Conservation (phyloP, 2,113 vertebrate species). For the Ammodytes dubius region DNA sequence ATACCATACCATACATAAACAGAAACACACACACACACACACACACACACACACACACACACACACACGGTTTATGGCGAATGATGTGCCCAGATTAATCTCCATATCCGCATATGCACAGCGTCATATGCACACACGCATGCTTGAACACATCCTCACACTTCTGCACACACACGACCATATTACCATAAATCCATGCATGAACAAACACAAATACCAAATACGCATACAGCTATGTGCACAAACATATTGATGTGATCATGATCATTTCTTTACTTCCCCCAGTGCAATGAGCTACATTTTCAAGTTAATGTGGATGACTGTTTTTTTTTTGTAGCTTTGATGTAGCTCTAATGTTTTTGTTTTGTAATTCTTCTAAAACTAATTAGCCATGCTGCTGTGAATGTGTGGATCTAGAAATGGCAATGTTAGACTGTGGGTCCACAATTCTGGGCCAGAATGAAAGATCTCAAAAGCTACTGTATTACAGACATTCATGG, state of each 20-base stretch:
- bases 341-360: background rate
- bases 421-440: background rate
- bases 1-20: background rate
- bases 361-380: background rate
- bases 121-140: conserved; percentile 38
- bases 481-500: background rate
- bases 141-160: conserved; percentile 25
- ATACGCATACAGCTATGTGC: background rate
- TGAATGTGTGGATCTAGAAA: background rate
- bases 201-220: background rate
- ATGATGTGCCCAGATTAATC: conserved; percentile 35
- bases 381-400: too few relatives aligned
- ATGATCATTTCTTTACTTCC: background rate
- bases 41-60: background rate
- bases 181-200: conserved; percentile 5
- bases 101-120: conserved; percentile 22
- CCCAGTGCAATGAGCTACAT: background rate
- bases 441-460: background rate
- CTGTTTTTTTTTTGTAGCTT: background rate
- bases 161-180: background rate
- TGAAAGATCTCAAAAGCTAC: background rate
- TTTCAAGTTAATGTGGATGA: background rate
- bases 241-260: background rate
- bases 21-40: background rate
- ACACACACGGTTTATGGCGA: background rate